Conservation (phyloP, 1,140 invertebrate species). For the Drosophila serrata region DNA sequence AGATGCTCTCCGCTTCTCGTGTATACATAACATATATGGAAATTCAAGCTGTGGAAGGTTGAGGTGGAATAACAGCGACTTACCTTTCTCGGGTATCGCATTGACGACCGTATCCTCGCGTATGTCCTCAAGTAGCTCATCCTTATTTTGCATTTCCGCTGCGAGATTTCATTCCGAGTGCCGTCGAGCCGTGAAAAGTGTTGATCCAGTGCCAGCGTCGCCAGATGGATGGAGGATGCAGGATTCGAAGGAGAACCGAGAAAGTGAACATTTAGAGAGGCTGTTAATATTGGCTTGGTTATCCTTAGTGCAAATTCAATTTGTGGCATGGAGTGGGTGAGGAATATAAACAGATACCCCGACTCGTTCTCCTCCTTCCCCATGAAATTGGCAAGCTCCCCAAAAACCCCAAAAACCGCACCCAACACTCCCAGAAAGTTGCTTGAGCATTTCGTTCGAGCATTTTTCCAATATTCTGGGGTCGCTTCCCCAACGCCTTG, state of each 20-base stretch:
- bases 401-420: conserved; percentile 52
- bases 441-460: conserved; percentile 20
- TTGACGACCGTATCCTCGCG: conserved; percentile 81
- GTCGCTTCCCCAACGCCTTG: conserved; percentile 23
- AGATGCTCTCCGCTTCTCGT: neutral
- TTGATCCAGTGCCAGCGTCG: conserved; percentile 10
- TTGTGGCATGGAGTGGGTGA: conserved; percentile 42
- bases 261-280: conserved; percentile 56
- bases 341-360: conserved; percentile 51
- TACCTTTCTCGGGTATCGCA: conserved; percentile 84
- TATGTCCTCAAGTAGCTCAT: conserved; percentile 83
- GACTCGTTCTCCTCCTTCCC: conserved; percentile 10
- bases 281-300: conserved; percentile 67
- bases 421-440: conserved; percentile 30
- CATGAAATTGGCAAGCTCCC: conserved; percentile 29
- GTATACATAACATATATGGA: conserved; percentile 2
- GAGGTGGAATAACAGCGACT: conserved; percentile 30
- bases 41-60: conserved; percentile 11
- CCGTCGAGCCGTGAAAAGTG: conserved; percentile 36
- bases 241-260: conserved; percentile 8
- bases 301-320: conserved; percentile 70
- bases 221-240: neutral
- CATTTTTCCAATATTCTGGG: conserved; percentile 61
- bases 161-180: conserved; percentile 23
- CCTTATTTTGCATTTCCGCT: conserved; percentile 85